Base-by-base conservation (phyloP, 37 sponge, comb jelly and placozoan species). In the Halisarca cf. caerulea region DNA sequence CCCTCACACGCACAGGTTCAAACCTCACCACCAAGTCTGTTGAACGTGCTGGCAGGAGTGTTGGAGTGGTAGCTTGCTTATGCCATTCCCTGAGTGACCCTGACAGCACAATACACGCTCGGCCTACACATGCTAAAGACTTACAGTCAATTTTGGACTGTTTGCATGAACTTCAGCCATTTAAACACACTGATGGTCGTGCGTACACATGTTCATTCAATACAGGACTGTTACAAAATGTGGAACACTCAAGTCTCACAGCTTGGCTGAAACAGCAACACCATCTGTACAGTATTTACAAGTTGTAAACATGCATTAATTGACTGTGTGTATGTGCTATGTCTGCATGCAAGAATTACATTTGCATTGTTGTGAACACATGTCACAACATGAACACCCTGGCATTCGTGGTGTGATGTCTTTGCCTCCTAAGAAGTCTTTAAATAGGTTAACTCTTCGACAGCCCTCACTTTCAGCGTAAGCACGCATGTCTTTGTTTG, bases 381-480 rank as follows among this genome's bases (percentile, higher is more conserved):
- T 62, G 64, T 62, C 64, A 62, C 64, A 62, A 62, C 64, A 62
- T 20, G 25, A 20, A 28, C 64, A 62, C 9, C 64, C 64, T 20
- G 64, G 30, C 5, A 20, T 5, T 30, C 25, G 6, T n/a, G 30
- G 25, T 15, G 7, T n/a, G 30, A 62, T 23, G 15, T 62, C 64
- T 62, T 62, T 23, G 30, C 64, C 64, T 28, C 7, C 7, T 6
- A 62, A 7, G 30, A 62, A 62, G 15, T 6, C 30, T 15, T 23
- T 6, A 15, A 62, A 62, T 6, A 62, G 30, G 15, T n/a, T 6
- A 7, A n/a, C 30, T 62, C 64, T 6, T 62, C 64, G 25, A 23
- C 64, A 62, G 7, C 6, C 6, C n/a, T 30, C 64, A 30, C 4
- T 62, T 6, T 15, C n/a, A 20, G 64, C 64, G 15, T 20, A 62